Conservation (phyloP, 2,888 invertebrate genomes). For the Hyalella azteca region DNA sequence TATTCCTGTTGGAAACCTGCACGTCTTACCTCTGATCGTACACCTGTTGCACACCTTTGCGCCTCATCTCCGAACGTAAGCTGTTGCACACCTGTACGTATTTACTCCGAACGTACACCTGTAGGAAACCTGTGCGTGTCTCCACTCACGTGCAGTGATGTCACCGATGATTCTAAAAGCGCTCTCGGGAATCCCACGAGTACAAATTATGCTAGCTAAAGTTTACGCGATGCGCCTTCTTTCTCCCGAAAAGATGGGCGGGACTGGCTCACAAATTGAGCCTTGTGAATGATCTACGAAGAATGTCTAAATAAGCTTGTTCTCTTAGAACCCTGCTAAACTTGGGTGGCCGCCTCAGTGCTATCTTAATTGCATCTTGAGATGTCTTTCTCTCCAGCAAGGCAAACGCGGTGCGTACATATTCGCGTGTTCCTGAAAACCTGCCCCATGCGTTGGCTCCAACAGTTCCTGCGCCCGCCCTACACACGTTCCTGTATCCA, state of each 20-base stretch:
- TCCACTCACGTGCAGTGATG: not conserved
- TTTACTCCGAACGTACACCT: no score
- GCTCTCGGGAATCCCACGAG: conserved; percentile 6
- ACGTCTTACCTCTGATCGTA: no score
- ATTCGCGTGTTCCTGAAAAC: conserved; percentile 3
- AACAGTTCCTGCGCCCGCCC: not conserved
- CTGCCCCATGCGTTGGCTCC: not conserved
- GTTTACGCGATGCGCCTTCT: not conserved
- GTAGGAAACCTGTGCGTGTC: no score
- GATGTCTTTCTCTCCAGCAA: conserved; percentile 14
- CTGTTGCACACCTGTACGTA: no score
- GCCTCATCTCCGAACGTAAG: no score
- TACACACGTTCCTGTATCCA: no score
- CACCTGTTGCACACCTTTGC: no score
- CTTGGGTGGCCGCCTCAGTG: not conserved
- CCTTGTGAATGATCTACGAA: no score
- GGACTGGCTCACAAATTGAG: not conserved
- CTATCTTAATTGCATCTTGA: conserved; percentile 10
- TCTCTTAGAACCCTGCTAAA: not conserved
- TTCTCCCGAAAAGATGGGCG: no score
- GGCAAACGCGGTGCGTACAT: not conserved
- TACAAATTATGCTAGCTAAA: not conserved
- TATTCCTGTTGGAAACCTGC: no score
- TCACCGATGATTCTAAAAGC: conserved; percentile 1
- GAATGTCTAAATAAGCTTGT: no score